These are phyloP conservation scores for Dendrocincla tyrannina DNA, from an alignment of 2,797 vertebrate genomes.

Conservation along the genomic window DNA sequence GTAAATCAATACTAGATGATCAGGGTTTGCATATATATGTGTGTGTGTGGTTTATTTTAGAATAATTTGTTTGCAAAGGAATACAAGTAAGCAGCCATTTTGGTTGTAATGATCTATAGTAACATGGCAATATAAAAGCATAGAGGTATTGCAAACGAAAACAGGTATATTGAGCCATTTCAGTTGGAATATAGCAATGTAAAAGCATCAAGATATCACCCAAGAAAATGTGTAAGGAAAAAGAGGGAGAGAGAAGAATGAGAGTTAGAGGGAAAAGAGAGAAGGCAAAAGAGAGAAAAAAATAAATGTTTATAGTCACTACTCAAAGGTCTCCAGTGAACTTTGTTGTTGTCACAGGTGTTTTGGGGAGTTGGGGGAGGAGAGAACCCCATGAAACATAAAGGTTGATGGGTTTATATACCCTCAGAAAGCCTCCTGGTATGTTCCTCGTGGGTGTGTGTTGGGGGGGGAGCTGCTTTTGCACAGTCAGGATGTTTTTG, in stretches of 20 bases:
- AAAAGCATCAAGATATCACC: not conserved
- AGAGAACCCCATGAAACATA: too few relatives aligned
- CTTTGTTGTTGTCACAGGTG: not conserved
- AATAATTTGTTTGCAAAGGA: not conserved
- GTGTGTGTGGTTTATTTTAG: not conserved
- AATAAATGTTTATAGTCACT: not conserved
- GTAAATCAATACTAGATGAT: not conserved
- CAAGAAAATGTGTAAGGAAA: not conserved
- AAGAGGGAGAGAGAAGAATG: not conserved
- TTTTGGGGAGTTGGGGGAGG: too few relatives aligned
- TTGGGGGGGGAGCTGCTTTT: too few relatives aligned
- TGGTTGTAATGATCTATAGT: not conserved
- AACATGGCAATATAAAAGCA: not conserved
- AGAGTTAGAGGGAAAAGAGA: not conserved
- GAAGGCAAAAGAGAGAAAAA: not conserved
- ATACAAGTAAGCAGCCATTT: not conserved
- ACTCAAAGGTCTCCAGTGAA: not conserved
- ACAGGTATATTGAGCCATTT: not conserved
- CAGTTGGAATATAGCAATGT: not conserved
- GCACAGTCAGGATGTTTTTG: too few relatives aligned
- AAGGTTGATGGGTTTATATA: too few relatives aligned
- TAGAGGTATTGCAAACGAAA: not conserved
- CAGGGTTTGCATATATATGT: not conserved
- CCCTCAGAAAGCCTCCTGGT: too few relatives aligned
- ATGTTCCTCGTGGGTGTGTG: too few relatives aligned